Evolutionary conservation across 2,888 invertebrate genomes (phyloP).

Genomic region (Ceramica pisi): DNA sequence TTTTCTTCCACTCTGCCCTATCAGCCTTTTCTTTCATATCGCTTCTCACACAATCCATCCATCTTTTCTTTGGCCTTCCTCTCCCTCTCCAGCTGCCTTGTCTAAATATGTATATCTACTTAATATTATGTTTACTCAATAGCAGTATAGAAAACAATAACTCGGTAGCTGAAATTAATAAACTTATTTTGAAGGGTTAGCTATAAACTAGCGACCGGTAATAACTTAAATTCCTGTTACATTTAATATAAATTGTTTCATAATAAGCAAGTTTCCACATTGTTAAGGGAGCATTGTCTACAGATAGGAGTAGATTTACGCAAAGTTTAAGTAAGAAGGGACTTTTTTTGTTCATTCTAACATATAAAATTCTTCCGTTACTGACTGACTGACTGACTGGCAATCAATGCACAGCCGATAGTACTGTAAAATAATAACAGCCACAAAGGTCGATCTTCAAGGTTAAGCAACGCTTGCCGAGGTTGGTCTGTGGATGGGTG

Average conservation of each 20-base stretch:
- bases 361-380: too few relatives aligned
- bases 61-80: too few relatives aligned
- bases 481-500: too few relatives aligned
- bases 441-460: too few relatives aligned
- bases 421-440: too few relatives aligned
- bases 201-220: slow-evolving; percentile 38
- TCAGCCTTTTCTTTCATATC: too few relatives aligned
- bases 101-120: neutral
- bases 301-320: slow-evolving; percentile 4
- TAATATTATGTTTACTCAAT: neutral
- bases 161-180: slow-evolving; percentile 38
- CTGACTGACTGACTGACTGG: too few relatives aligned
- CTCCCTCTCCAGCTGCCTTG: neutral
- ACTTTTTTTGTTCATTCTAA: too few relatives aligned
- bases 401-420: too few relatives aligned
- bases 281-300: slow-evolving; percentile 25
- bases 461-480: too few relatives aligned
- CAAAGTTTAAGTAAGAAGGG: neutral
- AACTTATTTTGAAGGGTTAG: slow-evolving; percentile 48
- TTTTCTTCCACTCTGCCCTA: too few relatives aligned
- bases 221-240: slow-evolving; percentile 49
- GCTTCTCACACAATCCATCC: too few relatives aligned
- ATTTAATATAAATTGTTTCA: slow-evolving; percentile 61
- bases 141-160: slow-evolving; percentile 11
- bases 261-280: slow-evolving; percentile 39